Percentiles rank a stretch among this genome's conserved stretches.
phyloP scores from a whole-genome alignment of 2,113 vertebrate species.

The Protobothrops mucrosquamatus region DNA sequence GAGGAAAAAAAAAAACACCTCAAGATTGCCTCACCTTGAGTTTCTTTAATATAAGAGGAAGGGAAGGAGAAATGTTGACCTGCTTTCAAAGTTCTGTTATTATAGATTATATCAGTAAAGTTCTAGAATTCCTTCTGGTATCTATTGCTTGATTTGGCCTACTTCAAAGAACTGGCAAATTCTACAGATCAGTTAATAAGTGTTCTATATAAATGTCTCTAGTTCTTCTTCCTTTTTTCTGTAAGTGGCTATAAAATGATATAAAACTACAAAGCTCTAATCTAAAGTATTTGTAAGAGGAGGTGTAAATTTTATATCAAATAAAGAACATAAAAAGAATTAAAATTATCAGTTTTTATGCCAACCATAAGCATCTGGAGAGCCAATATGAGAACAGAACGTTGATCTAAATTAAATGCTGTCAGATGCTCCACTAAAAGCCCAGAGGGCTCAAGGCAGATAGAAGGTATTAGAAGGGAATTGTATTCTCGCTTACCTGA shows the following conservation, averaged over 20 bases:
- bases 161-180: not conserved
- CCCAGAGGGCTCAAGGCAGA: not conserved
- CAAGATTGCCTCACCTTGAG: not conserved
- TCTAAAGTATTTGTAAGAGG: not conserved
- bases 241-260: not conserved
- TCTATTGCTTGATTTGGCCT: not conserved
- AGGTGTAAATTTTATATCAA: not conserved
- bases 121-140: not conserved
- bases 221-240: not conserved
- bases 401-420: not conserved
- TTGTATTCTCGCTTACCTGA: not conserved
- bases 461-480: not conserved
- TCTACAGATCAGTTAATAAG: not conserved
- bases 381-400: not conserved
- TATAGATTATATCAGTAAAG: not conserved
- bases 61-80: not conserved
- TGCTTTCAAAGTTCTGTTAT: not conserved
- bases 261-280: not conserved
- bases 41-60: not conserved
- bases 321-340: not conserved
- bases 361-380: not conserved
- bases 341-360: not conserved
- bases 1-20: not conserved
- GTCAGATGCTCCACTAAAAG: not conserved
- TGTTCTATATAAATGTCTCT: slow-evolving; percentile 8